A percentile compares a stretch with the other conserved stretches of the same genome.
Conservation (phyloP, 2,797 vertebrate species). For the Neomorphus geoffroyi region DNA sequence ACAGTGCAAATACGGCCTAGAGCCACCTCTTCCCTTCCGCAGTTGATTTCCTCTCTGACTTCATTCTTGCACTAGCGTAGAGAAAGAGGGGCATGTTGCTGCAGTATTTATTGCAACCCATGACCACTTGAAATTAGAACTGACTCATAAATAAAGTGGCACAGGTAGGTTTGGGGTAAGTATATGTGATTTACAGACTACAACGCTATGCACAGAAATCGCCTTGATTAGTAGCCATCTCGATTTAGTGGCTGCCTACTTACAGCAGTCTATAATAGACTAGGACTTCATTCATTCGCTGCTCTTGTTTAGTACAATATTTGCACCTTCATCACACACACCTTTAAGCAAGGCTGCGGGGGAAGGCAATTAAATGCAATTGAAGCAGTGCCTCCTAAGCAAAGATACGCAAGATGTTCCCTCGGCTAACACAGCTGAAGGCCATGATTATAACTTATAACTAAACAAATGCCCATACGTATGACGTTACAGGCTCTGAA, state of each 20-base stretch:
- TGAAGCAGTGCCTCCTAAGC: neutral
- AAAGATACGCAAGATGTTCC: slow-evolving; percentile 20
- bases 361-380: slow-evolving; percentile 25
- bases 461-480: neutral
- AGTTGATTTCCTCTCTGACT: neutral
- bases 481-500: slow-evolving; percentile 26
- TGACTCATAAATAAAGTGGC: slow-evolving; percentile 4
- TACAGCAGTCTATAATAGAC: neutral
- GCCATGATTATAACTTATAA: slow-evolving; percentile 19
- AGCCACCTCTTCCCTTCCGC: neutral
- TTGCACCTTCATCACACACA: slow-evolving; percentile 1
- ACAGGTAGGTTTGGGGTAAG: neutral
- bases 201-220: neutral
- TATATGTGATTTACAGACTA: slow-evolving; percentile 12
- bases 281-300: slow-evolving; percentile 11
- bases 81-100: neutral
- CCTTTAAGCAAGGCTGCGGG: slow-evolving; percentile 28
- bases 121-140: neutral
- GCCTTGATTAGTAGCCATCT: neutral
- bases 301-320: slow-evolving; percentile 1
- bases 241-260: slow-evolving; percentile 7
- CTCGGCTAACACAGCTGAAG: slow-evolving; percentile 20
- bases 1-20: neutral
- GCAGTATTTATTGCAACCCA: neutral
- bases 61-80: neutral